Evolutionary conservation across 2,888 invertebrate genomes (phyloP), one percentile per base, ranked within the genome.

Genomic region (Andrena chrysosceles): DNA sequence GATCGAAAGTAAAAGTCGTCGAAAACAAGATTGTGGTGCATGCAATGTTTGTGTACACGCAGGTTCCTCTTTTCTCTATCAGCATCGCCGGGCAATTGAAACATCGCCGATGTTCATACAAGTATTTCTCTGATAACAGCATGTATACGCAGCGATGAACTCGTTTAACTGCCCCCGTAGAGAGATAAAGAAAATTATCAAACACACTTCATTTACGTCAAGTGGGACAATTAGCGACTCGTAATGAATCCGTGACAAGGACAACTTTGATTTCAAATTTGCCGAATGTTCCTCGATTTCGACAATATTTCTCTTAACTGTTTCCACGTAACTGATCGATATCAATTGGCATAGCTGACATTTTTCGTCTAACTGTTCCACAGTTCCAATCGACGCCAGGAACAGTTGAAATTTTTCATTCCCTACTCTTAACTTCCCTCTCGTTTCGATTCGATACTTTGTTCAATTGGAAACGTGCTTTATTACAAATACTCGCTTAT

Each of bases 401-500:
- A 26, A 26, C 10, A 56, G 8, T 56, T 26, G 23, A 56, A 23
- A 56, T 56, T 23, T 56, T 33, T 33, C 35, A 33, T 35, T 23
- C 8, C 2, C 4, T 2, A n/a, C 35, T 10, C 60, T 31, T 26
- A 48, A 60, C 3, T 31, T 13, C 13, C 20, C 6, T 13, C 20
- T 31, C 13, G 23, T 42, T 42, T 48, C 48, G 23, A 77, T 69
- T 20, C n/a, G 54, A 48, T 49, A 60, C 20, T 60, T 60, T 29
- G 13, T 13, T 16, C 33, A 56, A 52, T 20, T 26, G 31, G 7
- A 16, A 8, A 10, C 20, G 63, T 52, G 23, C 42, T 80, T 70
- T 71, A 71, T 54, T 56, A 52, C 52, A 35, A 52, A 63, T 35
- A 59, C 8, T n/a, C n/a, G 23, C 69, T 78, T 78, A 79, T 77